A percentile compares a stretch with the other conserved stretches of the same genome.
phyloP scores from a whole-genome alignment of 2,888 invertebrate genomes.

The Dromius quadrimaculatus region DNA sequence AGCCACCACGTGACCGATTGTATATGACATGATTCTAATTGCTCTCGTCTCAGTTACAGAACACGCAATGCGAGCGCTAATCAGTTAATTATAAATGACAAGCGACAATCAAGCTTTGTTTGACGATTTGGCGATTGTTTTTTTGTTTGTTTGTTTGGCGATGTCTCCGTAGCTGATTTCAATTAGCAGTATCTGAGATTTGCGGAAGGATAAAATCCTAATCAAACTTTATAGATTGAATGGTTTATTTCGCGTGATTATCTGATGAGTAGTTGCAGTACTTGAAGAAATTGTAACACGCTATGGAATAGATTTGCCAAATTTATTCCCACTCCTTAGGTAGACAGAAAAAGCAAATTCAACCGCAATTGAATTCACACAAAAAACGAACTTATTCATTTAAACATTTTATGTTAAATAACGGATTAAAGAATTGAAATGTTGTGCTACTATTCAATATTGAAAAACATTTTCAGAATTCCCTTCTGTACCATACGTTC shows the following conservation, averaged over 20 bases:
- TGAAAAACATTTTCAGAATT: constrained; percentile 23
- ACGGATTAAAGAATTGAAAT: not conserved
- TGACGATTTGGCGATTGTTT: constrained; percentile 29
- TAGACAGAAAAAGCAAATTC: too few species aligned
- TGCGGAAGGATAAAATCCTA: constrained; percentile 9
- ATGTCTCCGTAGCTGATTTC: constrained; percentile 37
- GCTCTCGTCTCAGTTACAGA: constrained; percentile 54
- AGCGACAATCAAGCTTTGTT: constrained; percentile 15
- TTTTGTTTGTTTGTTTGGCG: constrained; percentile 38
- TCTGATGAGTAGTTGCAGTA: not conserved
- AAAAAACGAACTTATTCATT: too few species aligned
- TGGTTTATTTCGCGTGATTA: constrained; percentile 39
- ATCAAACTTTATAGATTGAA: constrained; percentile 43
- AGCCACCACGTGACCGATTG: constrained; percentile 61
- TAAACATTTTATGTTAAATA: too few species aligned
- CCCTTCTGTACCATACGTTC: constrained; percentile 14
- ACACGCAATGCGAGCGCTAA: constrained; percentile 11
- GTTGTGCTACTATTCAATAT: constrained; percentile 23
- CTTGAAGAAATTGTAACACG: constrained; percentile 2
- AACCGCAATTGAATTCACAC: too few species aligned
- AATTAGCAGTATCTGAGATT: constrained; percentile 39
- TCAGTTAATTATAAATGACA: constrained; percentile 48
- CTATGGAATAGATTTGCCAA: too few species aligned
- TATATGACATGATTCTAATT: constrained; percentile 65
- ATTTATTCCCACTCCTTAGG: too few species aligned